Conservation (phyloP, 1,140 invertebrate species). For the Solenopsis invicta region DNA sequence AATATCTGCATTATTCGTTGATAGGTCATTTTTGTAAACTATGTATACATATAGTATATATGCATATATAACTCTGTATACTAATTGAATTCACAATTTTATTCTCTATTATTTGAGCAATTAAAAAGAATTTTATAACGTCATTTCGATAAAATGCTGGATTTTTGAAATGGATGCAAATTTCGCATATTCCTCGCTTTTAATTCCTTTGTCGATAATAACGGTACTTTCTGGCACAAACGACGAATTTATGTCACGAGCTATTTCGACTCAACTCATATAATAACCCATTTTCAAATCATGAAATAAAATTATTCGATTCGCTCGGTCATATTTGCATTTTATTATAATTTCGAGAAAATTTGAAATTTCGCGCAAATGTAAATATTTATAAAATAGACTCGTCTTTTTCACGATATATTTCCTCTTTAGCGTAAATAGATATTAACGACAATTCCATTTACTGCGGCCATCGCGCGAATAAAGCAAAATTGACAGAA, state of each 20-base stretch:
- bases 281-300: neutral
- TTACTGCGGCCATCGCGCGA: neutral
- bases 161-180: constrained; percentile 15
- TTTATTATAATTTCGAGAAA: constrained; percentile 17
- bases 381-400: constrained; percentile 22
- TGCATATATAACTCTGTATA: neutral
- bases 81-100: neutral
- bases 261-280: neutral
- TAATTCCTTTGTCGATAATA: constrained; percentile 15
- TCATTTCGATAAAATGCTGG: neutral
- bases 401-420: neutral
- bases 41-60: neutral
- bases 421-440: neutral
- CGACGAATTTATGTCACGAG: neutral
- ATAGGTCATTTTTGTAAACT: neutral
- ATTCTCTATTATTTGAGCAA: neutral
- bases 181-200: constrained; percentile 10
- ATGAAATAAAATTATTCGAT: constrained; percentile 44
- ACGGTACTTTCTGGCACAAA: neutral
- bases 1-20: neutral
- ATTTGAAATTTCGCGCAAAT: neutral
- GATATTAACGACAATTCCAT: constrained; percentile 32
- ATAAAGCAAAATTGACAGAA: neutral
- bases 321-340: constrained; percentile 30
- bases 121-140: neutral